Evolutionary conservation across 1,140 invertebrate genomes (phyloP), one percentile per base, ranked within the genome.

Genomic region (Phymastichus coffea): DNA sequence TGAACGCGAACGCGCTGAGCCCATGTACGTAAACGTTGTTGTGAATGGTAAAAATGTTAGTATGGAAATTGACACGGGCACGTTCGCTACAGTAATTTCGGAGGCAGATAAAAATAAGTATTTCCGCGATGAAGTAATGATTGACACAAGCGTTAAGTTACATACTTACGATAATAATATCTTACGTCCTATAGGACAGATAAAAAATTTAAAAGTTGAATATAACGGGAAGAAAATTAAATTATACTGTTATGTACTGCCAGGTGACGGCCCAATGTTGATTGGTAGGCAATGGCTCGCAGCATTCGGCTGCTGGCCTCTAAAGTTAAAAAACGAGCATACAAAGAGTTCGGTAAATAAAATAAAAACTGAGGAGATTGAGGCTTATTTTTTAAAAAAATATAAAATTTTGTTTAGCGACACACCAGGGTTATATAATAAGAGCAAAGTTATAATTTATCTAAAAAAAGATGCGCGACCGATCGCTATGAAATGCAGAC

Each of bases 51-150:
- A 22, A 53, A 46, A 26, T 19, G 8, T 52, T 15, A 51, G 35
- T 23, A 41, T 59, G 30, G 57, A 59, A 44, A 38, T 59, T 2
- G 57, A 59, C 17, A 43, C 57, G 12, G 57, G 57, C 7, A n/a
- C 47, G 12, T 59, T 25, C 19, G 19, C 8, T 3, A 30, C 57
- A 7, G 47, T 57, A 23, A 38, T 57, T 12, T 57, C 43, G 10
- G 26, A 44, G 17, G 23, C 19, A 37, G n/a, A 10, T 14, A 20
- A 51, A 22, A 33, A 33, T 20, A 30, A 51, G 43, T 51, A 38
- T 15, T 43, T 59, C 1, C 17, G 4, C 0, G 20, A 52, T 7
- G 17, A 30, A 1, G 22, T 43, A 51, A 33, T 52, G n/a, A 38
- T n/a, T 2, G 15, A 37, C 28, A 46, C 48, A 28, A 23, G 17